Evolutionary conservation across 2,113 vertebrate genomes (phyloP), one percentile per base, ranked within the genome.

Genomic region (Balaeniceps rex): DNA sequence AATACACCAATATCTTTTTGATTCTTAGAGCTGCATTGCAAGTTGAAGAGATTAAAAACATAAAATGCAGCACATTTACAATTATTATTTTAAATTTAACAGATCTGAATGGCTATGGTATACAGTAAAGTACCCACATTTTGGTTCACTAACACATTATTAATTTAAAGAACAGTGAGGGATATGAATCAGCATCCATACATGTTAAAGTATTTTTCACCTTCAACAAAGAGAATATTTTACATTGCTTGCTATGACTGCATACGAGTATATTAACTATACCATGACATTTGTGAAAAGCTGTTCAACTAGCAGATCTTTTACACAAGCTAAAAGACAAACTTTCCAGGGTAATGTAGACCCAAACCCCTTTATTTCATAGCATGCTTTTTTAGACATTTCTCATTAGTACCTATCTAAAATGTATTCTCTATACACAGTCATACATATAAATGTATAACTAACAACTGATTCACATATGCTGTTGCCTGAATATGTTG

Each of bases 401-500:
- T 51, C 40, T 80, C 75, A 44, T 82, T 86, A 87, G 22, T 46
- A 69, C 19, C 44, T 54, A 68, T 34, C 61, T 60, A 49, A 69
- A 94, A 87, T 61, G 60, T 52, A 55, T 65, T 66, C 51, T 54
- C 36, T 60, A 55, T 47, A 51, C 74, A 66, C 14, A 78, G 64
- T 40, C 61, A 49, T 44, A 72, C 69, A 91, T 76, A 94, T 47
- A 95, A 86, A 71, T 17, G 66, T 77, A 33, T 69, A 94, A 80
- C 90, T 94, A 95, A 87, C 77, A 92, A 97, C 91, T 74, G 93
- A 91, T 85, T 93, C 95, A 91, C 87, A 94, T 79, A 96, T 40
- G 85, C 95, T 93, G 71, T 87, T 94, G 96, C 93, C 93, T 58
- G 96, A 96, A 77, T 89, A 85, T 88, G 94, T 28, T 93, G 97